A percentile compares a stretch with the other conserved stretches of the same genome.
Evolutionary conservation across 2,888 invertebrate species (phyloP).

Genomic region (Syrphus vitripennis): DNA sequence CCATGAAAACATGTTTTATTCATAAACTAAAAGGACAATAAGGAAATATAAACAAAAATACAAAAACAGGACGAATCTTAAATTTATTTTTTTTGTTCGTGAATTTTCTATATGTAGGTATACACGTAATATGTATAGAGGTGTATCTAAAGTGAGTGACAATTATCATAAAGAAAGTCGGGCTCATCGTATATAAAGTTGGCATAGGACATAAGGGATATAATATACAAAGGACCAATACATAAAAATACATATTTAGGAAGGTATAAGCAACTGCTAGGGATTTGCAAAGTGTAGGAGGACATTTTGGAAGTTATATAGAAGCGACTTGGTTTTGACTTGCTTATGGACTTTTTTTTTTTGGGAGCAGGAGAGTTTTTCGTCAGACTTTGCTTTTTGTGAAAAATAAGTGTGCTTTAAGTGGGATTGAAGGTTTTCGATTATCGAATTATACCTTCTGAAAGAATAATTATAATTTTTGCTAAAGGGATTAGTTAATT

Average conservation of each 20-base stretch:
- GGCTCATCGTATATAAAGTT: slow-evolving; percentile 2
- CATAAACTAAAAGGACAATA: slow-evolving; percentile 46
- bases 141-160: slow-evolving; percentile 51
- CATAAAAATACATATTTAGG: slow-evolving; percentile 1
- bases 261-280: background rate
- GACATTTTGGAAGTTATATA: background rate
- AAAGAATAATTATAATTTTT: too few relatives aligned
- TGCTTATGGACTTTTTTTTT: background rate
- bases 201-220: slow-evolving; percentile 29
- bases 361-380: background rate
- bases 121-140: background rate
- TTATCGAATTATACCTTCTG: too few relatives aligned
- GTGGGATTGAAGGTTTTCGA: background rate
- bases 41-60: slow-evolving; percentile 27
- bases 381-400: background rate
- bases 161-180: slow-evolving; percentile 57
- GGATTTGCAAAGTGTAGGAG: background rate
- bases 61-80: slow-evolving; percentile 36
- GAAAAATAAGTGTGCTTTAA: background rate
- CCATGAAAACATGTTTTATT: slow-evolving; percentile 67
- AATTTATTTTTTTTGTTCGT: background rate
- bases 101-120: background rate
- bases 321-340: background rate
- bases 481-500: too few relatives aligned
- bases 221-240: background rate